phyloP scores from a whole-genome alignment of 2,113 vertebrate species.

The Bombycilla garrulus region DNA sequence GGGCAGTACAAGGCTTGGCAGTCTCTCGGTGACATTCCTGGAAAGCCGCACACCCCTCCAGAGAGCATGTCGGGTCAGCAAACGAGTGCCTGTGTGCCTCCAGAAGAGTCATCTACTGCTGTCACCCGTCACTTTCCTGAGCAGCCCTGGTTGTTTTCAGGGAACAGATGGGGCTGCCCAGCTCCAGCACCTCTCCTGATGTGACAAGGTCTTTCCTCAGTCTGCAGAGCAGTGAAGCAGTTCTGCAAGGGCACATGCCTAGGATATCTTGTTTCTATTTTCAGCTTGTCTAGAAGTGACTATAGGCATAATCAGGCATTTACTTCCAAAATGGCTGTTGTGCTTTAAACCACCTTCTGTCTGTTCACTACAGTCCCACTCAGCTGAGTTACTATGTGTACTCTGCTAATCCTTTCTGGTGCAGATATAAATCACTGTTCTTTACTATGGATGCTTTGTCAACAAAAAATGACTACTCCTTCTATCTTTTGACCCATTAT shows the following conservation, averaged over 20 bases:
- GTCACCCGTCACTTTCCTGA: accelerated
- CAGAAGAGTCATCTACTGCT: neutral
- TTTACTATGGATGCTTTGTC: neutral
- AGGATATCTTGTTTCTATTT: neutral
- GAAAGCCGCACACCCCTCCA: neutral
- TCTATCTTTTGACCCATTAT: neutral
- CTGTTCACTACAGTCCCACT: neutral
- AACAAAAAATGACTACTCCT: neutral
- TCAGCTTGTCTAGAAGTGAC: neutral
- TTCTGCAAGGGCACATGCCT: neutral
- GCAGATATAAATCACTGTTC: neutral
- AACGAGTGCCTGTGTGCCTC: accelerated
- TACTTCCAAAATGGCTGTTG: neutral
- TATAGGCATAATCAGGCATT: neutral
- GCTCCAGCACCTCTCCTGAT: neutral
- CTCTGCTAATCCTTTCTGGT: neutral
- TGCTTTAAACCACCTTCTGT: neutral
- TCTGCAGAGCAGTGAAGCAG: neutral
- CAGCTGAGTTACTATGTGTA: neutral
- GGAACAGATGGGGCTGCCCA: neutral
- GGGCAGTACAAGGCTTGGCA: neutral
- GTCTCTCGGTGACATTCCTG: neutral
- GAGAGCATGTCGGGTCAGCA: neutral
- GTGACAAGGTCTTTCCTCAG: neutral
- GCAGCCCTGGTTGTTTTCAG: neutral